A percentile compares a stretch with the other conserved stretches of the same genome.
These are phyloP conservation scores for Exephanes ischioxanthus DNA, from an alignment of 2,888 invertebrate genomes.

Conservation along the genomic window DNA sequence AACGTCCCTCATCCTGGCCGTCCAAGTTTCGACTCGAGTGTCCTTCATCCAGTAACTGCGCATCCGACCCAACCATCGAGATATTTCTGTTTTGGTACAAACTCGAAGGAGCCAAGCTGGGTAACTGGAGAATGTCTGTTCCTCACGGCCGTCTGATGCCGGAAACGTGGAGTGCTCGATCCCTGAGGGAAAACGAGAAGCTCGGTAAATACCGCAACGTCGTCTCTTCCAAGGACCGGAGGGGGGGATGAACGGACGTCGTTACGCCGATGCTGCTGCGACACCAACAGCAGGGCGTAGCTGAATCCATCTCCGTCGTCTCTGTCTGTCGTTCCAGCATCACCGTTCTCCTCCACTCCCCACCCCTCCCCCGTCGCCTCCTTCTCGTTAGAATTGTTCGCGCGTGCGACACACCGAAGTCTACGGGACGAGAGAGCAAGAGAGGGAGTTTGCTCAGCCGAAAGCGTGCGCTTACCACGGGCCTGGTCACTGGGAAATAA, in stretches of 20 bases:
- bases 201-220: conserved; percentile 67
- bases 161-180: background rate
- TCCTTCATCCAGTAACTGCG: background rate
- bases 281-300: conserved; percentile 29
- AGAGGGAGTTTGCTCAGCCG: conserved; percentile 9
- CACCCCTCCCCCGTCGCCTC: background rate
- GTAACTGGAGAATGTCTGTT: conserved; percentile 61
- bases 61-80: background rate
- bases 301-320: conserved; percentile 9
- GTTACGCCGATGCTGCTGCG: conserved; percentile 58
- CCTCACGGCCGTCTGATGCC: conserved; percentile 10
- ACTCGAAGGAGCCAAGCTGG: conserved; percentile 35
- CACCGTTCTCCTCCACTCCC: conserved; percentile 23
- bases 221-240: conserved; percentile 44
- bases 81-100: conserved; percentile 53
- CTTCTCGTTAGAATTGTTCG: conserved; percentile 66
- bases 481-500: conserved; percentile 31
- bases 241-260: conserved; percentile 43
- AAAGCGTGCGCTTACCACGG: conserved; percentile 19
- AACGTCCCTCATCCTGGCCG: background rate
- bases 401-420: conserved; percentile 59
- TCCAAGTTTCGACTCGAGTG: conserved; percentile 2
- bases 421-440: conserved; percentile 17
- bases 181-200: conserved; percentile 58
- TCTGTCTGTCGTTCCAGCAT: background rate